These are phyloP conservation scores for Ochropleura leucogaster DNA, from an alignment of 2,888 invertebrate genomes.

Conservation along the genomic window DNA sequence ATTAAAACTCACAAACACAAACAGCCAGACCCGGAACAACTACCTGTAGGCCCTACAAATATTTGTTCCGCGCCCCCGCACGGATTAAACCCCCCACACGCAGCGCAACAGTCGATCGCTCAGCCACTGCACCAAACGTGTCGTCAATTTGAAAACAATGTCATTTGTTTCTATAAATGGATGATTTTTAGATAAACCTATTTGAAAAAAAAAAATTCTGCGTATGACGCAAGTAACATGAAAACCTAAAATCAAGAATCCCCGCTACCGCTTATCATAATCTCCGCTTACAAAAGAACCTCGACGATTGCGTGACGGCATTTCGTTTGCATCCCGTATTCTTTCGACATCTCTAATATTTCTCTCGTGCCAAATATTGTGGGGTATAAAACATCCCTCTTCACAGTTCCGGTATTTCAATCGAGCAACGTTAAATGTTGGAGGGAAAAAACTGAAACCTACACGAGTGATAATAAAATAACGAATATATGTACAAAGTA, in stretches of 20 bases:
- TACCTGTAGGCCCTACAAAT: no score
- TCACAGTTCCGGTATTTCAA: constrained; percentile 59
- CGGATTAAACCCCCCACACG: no score
- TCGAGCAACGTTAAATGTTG: constrained; percentile 47
- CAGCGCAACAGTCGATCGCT: no score
- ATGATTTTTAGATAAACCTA: no score
- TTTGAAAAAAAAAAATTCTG: no score
- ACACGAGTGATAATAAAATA: neutral
- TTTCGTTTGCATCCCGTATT: constrained; percentile 68
- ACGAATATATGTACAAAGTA: no score
- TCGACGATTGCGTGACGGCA: constrained; percentile 55
- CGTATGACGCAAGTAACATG: neutral
- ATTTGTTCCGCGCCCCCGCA: no score
- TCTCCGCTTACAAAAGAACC: constrained; percentile 43
- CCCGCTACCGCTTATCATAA: constrained; percentile 11
- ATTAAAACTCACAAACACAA: no score
- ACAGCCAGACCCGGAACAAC: no score
- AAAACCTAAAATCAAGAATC: neutral
- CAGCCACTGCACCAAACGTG: no score
- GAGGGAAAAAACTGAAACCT: constrained; percentile 31
- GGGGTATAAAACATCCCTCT: constrained; percentile 51
- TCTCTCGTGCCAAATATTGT: constrained; percentile 58
- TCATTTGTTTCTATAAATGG: no score
- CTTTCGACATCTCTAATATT: constrained; percentile 63
- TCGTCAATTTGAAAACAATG: neutral